These are phyloP conservation scores for Scaptomyza parva DNA, from an alignment of 2,888 invertebrate species.

Conservation along the genomic window DNA sequence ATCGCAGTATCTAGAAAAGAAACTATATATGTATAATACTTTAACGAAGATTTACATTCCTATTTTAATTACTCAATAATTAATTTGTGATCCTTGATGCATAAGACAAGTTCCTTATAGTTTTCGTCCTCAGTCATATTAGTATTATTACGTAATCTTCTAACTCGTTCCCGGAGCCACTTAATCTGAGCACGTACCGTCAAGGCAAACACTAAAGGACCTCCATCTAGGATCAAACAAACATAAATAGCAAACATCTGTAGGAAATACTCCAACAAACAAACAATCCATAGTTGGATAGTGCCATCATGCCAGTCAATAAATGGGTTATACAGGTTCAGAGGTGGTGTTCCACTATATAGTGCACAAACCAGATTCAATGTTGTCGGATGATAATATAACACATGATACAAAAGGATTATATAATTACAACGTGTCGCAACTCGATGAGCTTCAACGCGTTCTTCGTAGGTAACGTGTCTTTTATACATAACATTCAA, in stretches of 20 bases:
- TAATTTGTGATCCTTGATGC: slow-evolving; percentile 41
- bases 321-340: slow-evolving; percentile 36
- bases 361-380: slow-evolving; percentile 10
- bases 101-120: slow-evolving; percentile 34
- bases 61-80: slow-evolving; percentile 29
- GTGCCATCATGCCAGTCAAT: slow-evolving; percentile 31
- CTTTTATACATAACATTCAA: slow-evolving; percentile 24
- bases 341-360: slow-evolving; percentile 17
- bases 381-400: slow-evolving; percentile 25
- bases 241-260: slow-evolving; percentile 7
- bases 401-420: slow-evolving; percentile 2
- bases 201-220: slow-evolving; percentile 29
- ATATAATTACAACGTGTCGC: slow-evolving; percentile 21
- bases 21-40: too few relatives aligned
- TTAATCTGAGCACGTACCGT: slow-evolving; percentile 36
- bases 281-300: slow-evolving; percentile 16
- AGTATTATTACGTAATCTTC: slow-evolving; percentile 2
- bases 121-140: slow-evolving; percentile 4
- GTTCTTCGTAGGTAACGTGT: slow-evolving; percentile 1
- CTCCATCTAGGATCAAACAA: slow-evolving; percentile 16
- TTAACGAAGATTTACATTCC: neutral
- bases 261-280: slow-evolving; percentile 15
- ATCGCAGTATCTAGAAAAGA: slow-evolving; percentile 28
- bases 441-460: slow-evolving; percentile 12
- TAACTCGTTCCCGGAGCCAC: slow-evolving; percentile 20